phyloP scores from a whole-genome alignment of 2,797 vertebrate genomes.

The Tadarida brasiliensis region DNA sequence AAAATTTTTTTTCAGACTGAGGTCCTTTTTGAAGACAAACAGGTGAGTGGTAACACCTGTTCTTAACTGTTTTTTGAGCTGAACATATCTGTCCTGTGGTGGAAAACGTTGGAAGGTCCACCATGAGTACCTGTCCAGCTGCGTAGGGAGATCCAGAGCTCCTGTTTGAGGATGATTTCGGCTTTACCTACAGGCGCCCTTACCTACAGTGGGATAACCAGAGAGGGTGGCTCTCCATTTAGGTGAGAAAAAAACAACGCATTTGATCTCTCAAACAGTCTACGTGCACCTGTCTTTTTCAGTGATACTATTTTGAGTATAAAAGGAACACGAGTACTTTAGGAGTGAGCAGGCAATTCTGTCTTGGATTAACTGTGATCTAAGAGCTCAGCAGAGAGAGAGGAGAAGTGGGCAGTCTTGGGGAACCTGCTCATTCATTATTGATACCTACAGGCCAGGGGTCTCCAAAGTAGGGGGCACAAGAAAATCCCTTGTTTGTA shows the following conservation, averaged over 20 bases:
- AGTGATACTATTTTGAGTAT: background rate
- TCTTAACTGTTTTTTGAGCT: background rate
- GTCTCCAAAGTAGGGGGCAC: background rate
- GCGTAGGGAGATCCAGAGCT: background rate
- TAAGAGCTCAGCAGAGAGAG: background rate
- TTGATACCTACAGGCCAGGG: background rate
- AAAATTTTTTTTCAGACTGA: background rate
- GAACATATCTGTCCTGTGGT: background rate
- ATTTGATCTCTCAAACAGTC: background rate
- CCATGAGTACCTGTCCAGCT: background rate
- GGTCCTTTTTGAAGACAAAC: background rate
- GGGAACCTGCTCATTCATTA: background rate
- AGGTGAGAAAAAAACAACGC: background rate
- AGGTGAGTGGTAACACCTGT: background rate
- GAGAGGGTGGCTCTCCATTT: background rate
- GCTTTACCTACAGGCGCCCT: background rate
- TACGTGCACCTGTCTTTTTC: background rate
- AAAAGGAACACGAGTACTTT: background rate
- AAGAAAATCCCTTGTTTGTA: background rate
- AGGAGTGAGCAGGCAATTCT: background rate
- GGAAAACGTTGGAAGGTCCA: background rate
- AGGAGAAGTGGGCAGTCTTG: background rate
- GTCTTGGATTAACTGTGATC: background rate
- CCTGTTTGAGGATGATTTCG: background rate
- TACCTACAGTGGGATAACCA: background rate